Base-by-base conservation (phyloP, 2,113 vertebrate genomes). In the Furnarius figulus region DNA sequence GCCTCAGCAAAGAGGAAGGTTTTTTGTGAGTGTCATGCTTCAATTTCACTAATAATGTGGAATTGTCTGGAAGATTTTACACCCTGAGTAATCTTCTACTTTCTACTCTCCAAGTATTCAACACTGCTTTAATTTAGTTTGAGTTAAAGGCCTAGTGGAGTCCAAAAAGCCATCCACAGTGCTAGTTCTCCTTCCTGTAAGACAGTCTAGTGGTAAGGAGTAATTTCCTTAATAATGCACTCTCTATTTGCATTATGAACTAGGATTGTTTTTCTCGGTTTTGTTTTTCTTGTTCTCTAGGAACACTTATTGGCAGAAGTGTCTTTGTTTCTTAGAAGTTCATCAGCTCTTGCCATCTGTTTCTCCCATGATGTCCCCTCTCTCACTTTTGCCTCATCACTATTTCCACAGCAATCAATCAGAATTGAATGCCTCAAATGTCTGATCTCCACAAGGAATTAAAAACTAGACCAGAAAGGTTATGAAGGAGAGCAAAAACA, bases 301-400 rank as follows among this genome's bases (percentile, higher is more conserved):
- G 81, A 97, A 95, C 74, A 40, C 27, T 93, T 92, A 89, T 82
- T 96, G 95, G 91, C 94, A 96, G 91, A 79, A 94, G 20, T 68
- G 66, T 62, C 87, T 96, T 96, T 89, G 87, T 95, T 96, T 97
- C 95, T 95, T 97, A 96, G 93, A 96, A 95, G 78, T 95, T 91
- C 93, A 83, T 95, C 62, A 4, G 40, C 85, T 95, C 86, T 86
- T 24, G 0, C 94, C 96, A 94, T 95, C 96, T 97, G 94, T 95
- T 97, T 96, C 95, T 97, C 74, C 84, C 87, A 89, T 97, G 96
- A 96, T 95, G 91, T 96, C 96, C 95, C 89, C 1, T 1, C 55
- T 94, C 84, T 94, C 73, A 82, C 85, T 97, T 97, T 96, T 95
- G 89, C 94, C 94, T 96, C 95, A 95, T 89, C 10, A 0, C 59